Percentiles rank a stretch among this genome's conserved stretches.
Evolutionary conservation across 2,888 invertebrate genomes (phyloP).

Genomic region (Carabus problematicus): DNA sequence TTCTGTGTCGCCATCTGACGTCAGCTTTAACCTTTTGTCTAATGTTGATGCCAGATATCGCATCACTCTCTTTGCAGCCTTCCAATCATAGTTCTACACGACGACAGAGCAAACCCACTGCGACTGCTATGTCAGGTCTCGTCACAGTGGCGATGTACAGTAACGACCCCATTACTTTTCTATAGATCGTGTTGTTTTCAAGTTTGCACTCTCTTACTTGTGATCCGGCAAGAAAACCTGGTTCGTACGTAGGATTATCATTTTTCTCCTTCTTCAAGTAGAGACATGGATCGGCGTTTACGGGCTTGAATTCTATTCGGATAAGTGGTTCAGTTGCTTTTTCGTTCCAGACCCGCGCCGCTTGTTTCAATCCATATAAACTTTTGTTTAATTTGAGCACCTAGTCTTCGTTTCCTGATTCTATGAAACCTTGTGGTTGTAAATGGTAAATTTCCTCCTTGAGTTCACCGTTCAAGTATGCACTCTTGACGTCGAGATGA

Average conservation of each 20-base stretch:
- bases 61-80: slow-evolving; percentile 38
- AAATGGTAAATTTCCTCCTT: no score
- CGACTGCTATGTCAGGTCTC: slow-evolving; percentile 27
- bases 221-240: background rate
- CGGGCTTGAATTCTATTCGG: slow-evolving; percentile 44
- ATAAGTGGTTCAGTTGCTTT: slow-evolving; percentile 24
- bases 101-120: slow-evolving; percentile 8
- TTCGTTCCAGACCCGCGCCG: no score
- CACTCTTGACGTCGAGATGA: no score
- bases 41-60: slow-evolving; percentile 49
- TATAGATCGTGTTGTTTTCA: no score
- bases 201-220: no score
- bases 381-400: slow-evolving; percentile 45
- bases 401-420: slow-evolving; percentile 11
- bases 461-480: no score
- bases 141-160: slow-evolving; percentile 22
- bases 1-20: no score
- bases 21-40: slow-evolving; percentile 13
- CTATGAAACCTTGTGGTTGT: no score
- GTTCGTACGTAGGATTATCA: slow-evolving; percentile 12
- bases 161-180: no score
- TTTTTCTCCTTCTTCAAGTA: slow-evolving; percentile 41
- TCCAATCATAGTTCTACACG: slow-evolving; percentile 31
- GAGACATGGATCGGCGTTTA: slow-evolving; percentile 47
- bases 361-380: slow-evolving; percentile 51